Evolutionary conservation across 2,888 invertebrate species (phyloP).

Genomic region (Leucophenga maculata): DNA sequence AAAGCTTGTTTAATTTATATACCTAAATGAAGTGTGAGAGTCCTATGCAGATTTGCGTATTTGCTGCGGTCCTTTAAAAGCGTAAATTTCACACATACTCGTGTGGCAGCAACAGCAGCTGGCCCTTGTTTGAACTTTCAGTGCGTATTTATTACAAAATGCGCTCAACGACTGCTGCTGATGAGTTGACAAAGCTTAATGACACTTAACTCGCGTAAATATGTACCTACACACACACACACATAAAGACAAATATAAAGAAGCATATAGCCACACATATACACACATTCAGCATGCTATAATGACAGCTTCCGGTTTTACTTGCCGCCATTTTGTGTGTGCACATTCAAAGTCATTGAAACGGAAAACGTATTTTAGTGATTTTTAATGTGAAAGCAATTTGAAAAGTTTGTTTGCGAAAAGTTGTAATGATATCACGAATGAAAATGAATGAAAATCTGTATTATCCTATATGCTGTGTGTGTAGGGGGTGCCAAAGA

Average conservation of each 20-base stretch:
- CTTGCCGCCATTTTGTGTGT: conserved; percentile 33
- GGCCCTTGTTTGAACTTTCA: background rate
- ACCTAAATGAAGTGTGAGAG: background rate
- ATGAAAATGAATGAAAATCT: background rate
- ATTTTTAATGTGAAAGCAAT: conserved; percentile 65
- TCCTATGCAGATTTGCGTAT: too few species aligned
- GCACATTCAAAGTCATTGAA: conserved; percentile 41
- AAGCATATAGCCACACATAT: background rate
- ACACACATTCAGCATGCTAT: background rate
- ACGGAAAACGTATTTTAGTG: conserved; percentile 60
- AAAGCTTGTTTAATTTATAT: conserved; percentile 20
- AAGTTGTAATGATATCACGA: conserved; percentile 46
- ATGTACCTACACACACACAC: conserved; percentile 14
- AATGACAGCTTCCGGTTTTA: conserved; percentile 26
- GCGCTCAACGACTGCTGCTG: background rate
- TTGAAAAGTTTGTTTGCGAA: conserved; percentile 56
- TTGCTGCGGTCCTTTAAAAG: too few species aligned
- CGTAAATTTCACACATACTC: too few species aligned
- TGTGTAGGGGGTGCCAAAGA: too few species aligned
- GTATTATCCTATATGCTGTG: too few species aligned
- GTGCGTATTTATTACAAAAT: conserved; percentile 1
- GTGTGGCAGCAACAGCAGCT: background rate
- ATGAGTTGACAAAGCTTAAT: conserved; percentile 40
- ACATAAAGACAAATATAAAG: background rate
- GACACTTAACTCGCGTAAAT: conserved; percentile 28